A percentile compares a stretch with the other conserved stretches of the same genome.
phyloP scores from a whole-genome alignment of 2,888 invertebrate species.

The Volucella inflata region DNA sequence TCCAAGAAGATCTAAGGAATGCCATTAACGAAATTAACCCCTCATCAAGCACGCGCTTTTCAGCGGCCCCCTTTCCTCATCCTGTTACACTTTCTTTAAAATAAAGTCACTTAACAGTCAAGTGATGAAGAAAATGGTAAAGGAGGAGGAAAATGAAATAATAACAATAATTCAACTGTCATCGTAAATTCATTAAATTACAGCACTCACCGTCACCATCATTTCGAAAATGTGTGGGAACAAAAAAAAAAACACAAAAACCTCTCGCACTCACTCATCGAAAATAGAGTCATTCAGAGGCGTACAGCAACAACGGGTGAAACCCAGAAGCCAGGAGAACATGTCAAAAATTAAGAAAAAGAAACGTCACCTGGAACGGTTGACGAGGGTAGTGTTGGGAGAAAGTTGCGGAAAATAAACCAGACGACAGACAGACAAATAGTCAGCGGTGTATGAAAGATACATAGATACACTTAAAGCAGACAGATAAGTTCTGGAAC shows the following conservation, averaged over 20 bases:
- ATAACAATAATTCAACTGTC: conserved; percentile 71
- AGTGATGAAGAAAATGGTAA: conserved; percentile 7
- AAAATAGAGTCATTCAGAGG: conserved; percentile 66
- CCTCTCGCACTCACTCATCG: conserved; percentile 47
- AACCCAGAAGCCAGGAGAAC: conserved; percentile 22
- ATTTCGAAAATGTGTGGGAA: conserved; percentile 63
- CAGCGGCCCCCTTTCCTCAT: not conserved
- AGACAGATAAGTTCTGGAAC: conserved; percentile 53
- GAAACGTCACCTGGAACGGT: conserved; percentile 1
- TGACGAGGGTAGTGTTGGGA: not conserved
- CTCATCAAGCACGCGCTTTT: conserved; percentile 35
- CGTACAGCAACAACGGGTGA: not conserved
- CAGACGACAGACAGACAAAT: conserved; percentile 64
- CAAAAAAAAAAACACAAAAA: conserved; percentile 24
- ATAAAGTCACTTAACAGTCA: conserved; percentile 2
- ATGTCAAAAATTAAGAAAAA: conserved; percentile 55
- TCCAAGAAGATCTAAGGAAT: conserved; percentile 67
- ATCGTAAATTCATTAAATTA: conserved; percentile 74
- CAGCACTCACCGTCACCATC: conserved; percentile 56
- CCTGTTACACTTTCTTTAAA: not conserved
- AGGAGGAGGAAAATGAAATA: conserved; percentile 44
- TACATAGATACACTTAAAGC: conserved; percentile 29
- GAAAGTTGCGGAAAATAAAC: conserved; percentile 45
- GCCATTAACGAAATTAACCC: conserved; percentile 70
- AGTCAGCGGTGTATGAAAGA: conserved; percentile 33